Conservation (phyloP, 2,113 vertebrate species). For the Lates calcarifer region DNA sequence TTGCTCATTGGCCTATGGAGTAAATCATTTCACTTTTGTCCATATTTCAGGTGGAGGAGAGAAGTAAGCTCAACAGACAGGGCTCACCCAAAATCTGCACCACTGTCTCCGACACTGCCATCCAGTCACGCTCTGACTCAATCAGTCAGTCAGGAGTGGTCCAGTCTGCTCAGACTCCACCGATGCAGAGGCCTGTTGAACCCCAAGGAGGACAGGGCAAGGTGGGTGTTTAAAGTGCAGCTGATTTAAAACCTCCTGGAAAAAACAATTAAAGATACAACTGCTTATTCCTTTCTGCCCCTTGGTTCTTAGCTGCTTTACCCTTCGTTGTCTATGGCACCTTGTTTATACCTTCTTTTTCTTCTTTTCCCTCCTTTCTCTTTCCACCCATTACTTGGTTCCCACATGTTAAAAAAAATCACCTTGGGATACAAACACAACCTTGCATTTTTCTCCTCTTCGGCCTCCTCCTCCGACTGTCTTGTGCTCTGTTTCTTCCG, state of each 20-base stretch:
- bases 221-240: slow-evolving; percentile 78
- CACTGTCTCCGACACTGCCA: slow-evolving; percentile 86
- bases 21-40: background rate
- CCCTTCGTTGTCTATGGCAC: slow-evolving; percentile 6
- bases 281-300: slow-evolving; percentile 16
- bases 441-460: slow-evolving; percentile 35
- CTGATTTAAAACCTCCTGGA: background rate
- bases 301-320: slow-evolving; percentile 43
- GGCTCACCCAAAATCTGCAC: slow-evolving; percentile 91
- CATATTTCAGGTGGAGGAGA: slow-evolving; percentile 89
- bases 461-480: slow-evolving; percentile 51
- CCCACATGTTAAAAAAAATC: background rate
- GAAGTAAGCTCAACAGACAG: slow-evolving; percentile 91
- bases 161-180: slow-evolving; percentile 90
- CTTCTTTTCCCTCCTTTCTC: slow-evolving; percentile 28
- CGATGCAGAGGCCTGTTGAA: slow-evolving; percentile 94
- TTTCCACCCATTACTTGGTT: slow-evolving; percentile 15
- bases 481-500: slow-evolving; percentile 33
- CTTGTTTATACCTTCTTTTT: slow-evolving; percentile 49
- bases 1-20: background rate
- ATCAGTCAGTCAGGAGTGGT: slow-evolving; percentile 82
- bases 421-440: slow-evolving; percentile 36
- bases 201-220: slow-evolving; percentile 94
- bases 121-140: slow-evolving; percentile 87
- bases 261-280: background rate